phyloP scores from a whole-genome alignment of 2,113 vertebrate genomes.

The Thryonomys swinderianus region DNA sequence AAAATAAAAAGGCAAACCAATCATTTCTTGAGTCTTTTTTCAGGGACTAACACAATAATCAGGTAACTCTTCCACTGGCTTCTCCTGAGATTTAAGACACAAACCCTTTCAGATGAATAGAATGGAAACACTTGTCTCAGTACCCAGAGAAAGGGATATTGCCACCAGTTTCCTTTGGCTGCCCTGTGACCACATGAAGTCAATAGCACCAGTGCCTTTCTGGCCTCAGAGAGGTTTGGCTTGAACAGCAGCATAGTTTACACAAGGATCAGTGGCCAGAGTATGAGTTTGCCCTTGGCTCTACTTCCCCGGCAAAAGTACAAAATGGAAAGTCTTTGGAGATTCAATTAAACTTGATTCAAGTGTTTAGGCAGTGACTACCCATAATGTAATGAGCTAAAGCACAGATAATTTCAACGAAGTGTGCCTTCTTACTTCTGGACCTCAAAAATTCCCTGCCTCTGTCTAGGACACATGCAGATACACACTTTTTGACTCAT shows the following conservation, averaged over 20 bases:
- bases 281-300: neutral
- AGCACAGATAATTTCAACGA: constrained; percentile 10
- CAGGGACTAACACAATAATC: constrained; percentile 12
- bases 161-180: constrained; percentile 33
- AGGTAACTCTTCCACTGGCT: constrained; percentile 33
- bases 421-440: neutral
- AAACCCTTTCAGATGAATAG: constrained; percentile 45
- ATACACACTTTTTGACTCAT: neutral
- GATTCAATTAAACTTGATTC: constrained; percentile 38
- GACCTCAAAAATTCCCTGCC: neutral
- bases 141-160: neutral
- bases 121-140: constrained; percentile 40
- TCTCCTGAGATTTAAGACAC: constrained; percentile 56
- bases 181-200: neutral
- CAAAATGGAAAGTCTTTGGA: constrained; percentile 33
- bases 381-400: neutral
- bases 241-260: constrained; percentile 3
- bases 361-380: neutral
- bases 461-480: neutral
- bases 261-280: constrained; percentile 19
- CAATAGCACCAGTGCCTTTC: neutral
- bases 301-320: neutral
- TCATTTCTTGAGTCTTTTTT: constrained; percentile 46
- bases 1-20: constrained; percentile 19
- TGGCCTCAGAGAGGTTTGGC: neutral